These are phyloP conservation scores for Buathra laborator DNA, from an alignment of 2,888 invertebrate genomes.

Conservation along the genomic window DNA sequence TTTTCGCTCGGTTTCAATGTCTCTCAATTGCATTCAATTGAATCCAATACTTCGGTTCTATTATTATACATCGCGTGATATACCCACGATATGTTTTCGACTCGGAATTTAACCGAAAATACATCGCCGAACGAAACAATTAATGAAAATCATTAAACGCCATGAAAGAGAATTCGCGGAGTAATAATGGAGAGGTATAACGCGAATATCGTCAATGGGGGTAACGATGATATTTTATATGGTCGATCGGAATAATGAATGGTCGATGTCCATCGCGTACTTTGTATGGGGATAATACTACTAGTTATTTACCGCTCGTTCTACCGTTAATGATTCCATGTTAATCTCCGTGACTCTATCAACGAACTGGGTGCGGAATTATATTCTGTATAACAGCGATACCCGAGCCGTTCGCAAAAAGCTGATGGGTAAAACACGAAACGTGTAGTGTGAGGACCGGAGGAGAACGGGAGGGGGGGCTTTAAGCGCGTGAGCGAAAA, in stretches of 20 bases:
- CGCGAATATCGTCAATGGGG: not conserved
- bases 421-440: constrained; percentile 44
- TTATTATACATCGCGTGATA: not conserved
- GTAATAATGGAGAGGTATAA: constrained; percentile 19
- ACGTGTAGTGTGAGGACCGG: constrained; percentile 8
- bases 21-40: not conserved
- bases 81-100: not conserved
- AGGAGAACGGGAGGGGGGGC: constrained; percentile 3
- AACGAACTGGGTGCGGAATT: constrained; percentile 60
- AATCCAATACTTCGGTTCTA: not conserved
- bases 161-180: not conserved
- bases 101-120: not conserved
- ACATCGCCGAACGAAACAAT: constrained; percentile 4
- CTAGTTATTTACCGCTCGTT: constrained; percentile 64
- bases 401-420: constrained; percentile 60
- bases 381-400: constrained; percentile 64
- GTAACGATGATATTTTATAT: constrained; percentile 22
- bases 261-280: constrained; percentile 25
- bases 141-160: constrained; percentile 24
- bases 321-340: constrained; percentile 65
- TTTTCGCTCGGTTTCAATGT: not conserved
- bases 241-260: constrained; percentile 52
- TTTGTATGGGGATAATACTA: constrained; percentile 3
- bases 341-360: constrained; percentile 69
- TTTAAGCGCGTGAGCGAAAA: constrained; percentile 65